Percentiles rank a stretch among this genome's conserved stretches.
Evolutionary conservation across 2,113 vertebrate species (phyloP).

Genomic region (Alectura lathami): DNA sequence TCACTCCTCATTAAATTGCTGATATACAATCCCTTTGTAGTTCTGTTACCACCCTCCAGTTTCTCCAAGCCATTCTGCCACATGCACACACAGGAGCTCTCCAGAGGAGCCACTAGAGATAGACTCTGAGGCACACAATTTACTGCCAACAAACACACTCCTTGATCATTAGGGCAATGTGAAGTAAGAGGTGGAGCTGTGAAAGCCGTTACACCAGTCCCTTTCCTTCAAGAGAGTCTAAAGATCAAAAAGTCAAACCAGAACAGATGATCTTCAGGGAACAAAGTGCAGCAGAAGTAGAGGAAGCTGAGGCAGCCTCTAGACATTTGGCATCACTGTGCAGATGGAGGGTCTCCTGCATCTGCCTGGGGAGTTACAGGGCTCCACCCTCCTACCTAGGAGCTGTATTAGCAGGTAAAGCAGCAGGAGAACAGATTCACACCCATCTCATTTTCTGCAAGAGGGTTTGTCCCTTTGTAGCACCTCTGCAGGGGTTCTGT

Average conservation of each 20-base stretch:
- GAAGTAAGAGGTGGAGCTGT: neutral
- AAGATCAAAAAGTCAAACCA: neutral
- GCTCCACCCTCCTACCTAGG: rapidly evolving
- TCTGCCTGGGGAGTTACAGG: neutral
- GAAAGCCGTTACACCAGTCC: neutral
- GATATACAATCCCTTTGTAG: neutral
- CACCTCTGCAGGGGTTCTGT: neutral
- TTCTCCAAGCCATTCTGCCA: neutral
- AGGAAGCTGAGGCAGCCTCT: neutral
- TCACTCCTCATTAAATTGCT: neutral
- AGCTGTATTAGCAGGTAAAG: neutral
- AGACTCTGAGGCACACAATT: neutral
- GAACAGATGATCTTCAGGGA: neutral
- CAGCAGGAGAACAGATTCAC: neutral
- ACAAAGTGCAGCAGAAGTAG: neutral
- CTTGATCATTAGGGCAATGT: neutral
- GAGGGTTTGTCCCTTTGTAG: neutral
- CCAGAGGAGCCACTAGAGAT: neutral
- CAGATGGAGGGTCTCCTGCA: neutral
- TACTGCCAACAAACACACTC: neutral
- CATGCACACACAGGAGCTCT: neutral
- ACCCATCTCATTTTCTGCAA: neutral
- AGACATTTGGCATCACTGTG: neutral
- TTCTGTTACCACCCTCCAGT: neutral
- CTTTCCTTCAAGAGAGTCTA: neutral